Conservation (phyloP, 2,113 vertebrate genomes). For the Circaetus cinerascens region DNA sequence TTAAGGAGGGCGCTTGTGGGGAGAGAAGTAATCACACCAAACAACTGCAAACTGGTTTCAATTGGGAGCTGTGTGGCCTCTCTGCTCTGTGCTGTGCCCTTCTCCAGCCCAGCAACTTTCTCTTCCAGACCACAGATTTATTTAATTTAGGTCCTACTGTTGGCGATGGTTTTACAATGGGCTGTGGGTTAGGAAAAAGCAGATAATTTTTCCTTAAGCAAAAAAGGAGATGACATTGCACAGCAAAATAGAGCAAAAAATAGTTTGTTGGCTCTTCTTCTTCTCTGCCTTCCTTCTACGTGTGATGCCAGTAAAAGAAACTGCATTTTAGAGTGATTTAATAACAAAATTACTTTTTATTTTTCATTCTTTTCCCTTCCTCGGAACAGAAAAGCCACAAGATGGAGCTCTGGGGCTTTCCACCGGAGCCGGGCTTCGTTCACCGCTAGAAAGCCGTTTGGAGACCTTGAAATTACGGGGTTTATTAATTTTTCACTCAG, state of each 20-base stretch:
- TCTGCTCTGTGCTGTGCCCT: background rate
- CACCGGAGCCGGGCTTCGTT: background rate
- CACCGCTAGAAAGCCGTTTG: background rate
- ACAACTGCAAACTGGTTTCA: background rate
- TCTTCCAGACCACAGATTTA: conserved; percentile 7
- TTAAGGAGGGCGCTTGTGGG: background rate
- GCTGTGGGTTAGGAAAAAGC: conserved; percentile 46
- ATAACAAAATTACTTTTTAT: background rate
- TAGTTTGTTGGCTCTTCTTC: background rate
- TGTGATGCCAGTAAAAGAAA: conserved; percentile 12
- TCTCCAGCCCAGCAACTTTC: background rate
- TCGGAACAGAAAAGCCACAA: conserved; percentile 4
- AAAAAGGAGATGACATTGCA: background rate
- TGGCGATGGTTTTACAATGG: background rate
- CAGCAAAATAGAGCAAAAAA: background rate
- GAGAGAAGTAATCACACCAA: fast-evolving
- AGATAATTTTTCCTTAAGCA: conserved; percentile 28
- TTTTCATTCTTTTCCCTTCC: background rate
- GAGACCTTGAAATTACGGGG: conserved; percentile 6
- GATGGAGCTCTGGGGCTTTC: conserved; percentile 68
- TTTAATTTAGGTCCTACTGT: background rate
- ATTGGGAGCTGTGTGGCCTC: background rate
- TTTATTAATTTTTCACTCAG: conserved; percentile 31
- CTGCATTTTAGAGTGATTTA: background rate
- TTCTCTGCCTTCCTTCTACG: background rate